Percentiles rank a stretch among this genome's conserved stretches.
Conservation (phyloP, 92 coral and sea anemone genomes). For the Hydrozoanthus gracilis region DNA sequence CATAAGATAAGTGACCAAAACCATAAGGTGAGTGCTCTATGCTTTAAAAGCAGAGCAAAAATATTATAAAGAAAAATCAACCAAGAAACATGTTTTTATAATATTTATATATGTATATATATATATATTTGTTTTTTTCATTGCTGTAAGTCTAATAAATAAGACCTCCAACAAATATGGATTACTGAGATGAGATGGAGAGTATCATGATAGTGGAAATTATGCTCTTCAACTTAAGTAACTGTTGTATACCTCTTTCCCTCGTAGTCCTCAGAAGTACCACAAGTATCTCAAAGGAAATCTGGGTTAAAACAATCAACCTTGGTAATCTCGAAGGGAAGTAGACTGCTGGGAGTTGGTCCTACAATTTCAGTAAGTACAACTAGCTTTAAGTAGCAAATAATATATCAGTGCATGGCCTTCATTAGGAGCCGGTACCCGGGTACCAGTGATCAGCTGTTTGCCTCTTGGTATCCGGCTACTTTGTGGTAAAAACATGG, state of each 20-base stretch:
- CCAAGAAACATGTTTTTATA: slow-evolving; percentile 22
- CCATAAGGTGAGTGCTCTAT: slow-evolving; percentile 26
- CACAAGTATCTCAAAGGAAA: slow-evolving; percentile 42
- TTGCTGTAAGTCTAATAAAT: slow-evolving; percentile 43
- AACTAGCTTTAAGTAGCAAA: slow-evolving; percentile 46
- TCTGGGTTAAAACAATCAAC: slow-evolving; percentile 55
- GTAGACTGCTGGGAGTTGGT: slow-evolving; percentile 57
- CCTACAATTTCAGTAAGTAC: slow-evolving; percentile 59
- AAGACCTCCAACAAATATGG: slow-evolving; percentile 48
- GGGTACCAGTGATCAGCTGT: slow-evolving; percentile 23
- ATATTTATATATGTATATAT: slow-evolving; percentile 17
- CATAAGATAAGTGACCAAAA: slow-evolving; percentile 18
- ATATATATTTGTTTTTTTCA: slow-evolving; percentile 15
- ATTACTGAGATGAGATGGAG: slow-evolving; percentile 41
- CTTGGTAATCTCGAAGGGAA: slow-evolving; percentile 52
- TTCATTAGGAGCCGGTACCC: slow-evolving; percentile 36
- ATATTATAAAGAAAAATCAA: slow-evolving; percentile 24
- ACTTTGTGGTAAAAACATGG: slow-evolving; percentile 17
- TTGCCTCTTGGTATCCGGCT: slow-evolving; percentile 19
- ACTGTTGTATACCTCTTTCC: slow-evolving; percentile 54
- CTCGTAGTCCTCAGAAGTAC: slow-evolving; percentile 51
- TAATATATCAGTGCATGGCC: slow-evolving; percentile 36
- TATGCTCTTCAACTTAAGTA: slow-evolving; percentile 47
- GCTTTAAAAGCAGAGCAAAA: slow-evolving; percentile 17
- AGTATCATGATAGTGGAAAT: slow-evolving; percentile 37